Conservation (phyloP, 2,797 vertebrate genomes). For the Trichosurus vulpecula region DNA sequence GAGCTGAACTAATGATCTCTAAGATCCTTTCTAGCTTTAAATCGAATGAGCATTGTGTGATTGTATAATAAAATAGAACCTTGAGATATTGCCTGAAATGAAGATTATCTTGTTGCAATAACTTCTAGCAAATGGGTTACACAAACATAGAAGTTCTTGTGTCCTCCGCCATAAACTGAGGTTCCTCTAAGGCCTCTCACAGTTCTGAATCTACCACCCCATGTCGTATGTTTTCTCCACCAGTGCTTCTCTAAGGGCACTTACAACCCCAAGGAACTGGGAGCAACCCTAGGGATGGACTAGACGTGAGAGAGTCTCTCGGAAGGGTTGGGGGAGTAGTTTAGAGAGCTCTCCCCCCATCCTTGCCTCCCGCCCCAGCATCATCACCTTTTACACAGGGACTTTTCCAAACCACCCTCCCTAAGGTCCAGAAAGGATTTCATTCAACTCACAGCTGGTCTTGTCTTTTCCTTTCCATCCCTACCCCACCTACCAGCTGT, state of each 20-base stretch:
- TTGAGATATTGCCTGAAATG: neutral
- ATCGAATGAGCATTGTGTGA: neutral
- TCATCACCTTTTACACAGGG: neutral
- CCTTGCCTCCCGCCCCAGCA: neutral
- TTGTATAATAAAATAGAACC: neutral
- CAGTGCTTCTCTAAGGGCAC: neutral
- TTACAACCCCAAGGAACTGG: neutral
- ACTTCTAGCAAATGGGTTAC: neutral
- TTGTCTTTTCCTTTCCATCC: neutral
- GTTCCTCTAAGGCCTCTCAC: neutral
- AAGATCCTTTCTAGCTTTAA: neutral
- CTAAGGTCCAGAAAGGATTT: neutral
- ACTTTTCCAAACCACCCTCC: neutral
- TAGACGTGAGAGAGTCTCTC: neutral
- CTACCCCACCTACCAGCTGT: neutral
- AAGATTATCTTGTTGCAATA: neutral
- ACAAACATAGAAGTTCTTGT: neutral
- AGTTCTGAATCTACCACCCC: neutral
- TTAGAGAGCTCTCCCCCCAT: neutral
- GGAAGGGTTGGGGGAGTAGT: neutral
- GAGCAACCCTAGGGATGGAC: neutral
- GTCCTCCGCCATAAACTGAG: neutral
- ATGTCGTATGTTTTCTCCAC: neutral
- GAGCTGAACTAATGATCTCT: neutral
- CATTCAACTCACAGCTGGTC: neutral